These are phyloP conservation scores for Apantesis nais DNA, from an alignment of 2,888 invertebrate species.

Conservation along the genomic window DNA sequence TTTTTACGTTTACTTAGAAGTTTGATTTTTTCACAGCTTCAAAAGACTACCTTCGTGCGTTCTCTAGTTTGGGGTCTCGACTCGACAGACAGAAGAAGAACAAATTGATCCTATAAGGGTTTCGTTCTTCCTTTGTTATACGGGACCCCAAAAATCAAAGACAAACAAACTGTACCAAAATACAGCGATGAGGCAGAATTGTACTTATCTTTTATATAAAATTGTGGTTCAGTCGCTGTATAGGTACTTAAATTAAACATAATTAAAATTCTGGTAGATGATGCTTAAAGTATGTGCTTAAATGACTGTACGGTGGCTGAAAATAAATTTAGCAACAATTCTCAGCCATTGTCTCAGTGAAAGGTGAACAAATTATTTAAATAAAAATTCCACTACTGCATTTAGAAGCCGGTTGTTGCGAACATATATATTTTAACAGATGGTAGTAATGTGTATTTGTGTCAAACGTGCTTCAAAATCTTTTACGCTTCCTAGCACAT, in stretches of 20 bases:
- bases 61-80: no score
- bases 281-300: not conserved
- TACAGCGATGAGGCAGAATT: no score
- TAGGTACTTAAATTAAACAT: not conserved
- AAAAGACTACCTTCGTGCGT: no score
- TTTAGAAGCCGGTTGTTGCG: not conserved
- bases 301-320: not conserved
- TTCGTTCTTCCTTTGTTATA: no score
- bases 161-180: no score
- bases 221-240: not conserved
- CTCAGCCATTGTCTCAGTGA: not conserved
- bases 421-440: slow-evolving; percentile 1
- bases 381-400: not conserved
- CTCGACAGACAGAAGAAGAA: no score
- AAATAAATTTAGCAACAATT: not conserved
- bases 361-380: not conserved
- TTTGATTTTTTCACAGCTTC: no score
- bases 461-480: slow-evolving; percentile 13
- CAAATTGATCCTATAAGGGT: no score
- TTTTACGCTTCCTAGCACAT: not conserved
- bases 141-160: no score
- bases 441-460: slow-evolving; percentile 2
- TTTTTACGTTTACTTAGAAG: no score
- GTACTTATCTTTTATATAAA: not conserved
- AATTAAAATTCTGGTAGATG: not conserved